phyloP scores from a whole-genome alignment of 2,113 vertebrate genomes.

The Anguilla rostrata region DNA sequence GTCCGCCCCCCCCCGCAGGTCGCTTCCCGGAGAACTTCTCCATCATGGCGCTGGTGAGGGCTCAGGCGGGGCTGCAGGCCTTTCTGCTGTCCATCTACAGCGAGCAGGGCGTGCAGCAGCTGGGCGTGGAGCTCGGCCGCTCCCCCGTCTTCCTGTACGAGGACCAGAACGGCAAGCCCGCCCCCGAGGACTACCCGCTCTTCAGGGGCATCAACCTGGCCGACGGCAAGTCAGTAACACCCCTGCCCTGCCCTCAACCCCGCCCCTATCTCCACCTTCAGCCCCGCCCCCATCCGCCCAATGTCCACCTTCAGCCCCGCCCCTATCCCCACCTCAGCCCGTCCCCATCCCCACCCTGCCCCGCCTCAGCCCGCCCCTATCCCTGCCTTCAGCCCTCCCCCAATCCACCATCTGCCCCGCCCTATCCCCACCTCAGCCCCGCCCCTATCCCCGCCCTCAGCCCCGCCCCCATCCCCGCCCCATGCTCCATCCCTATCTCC shows the following conservation, averaged over 20 bases:
- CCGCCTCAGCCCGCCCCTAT: too few species aligned
- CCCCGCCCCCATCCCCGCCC: too few species aligned
- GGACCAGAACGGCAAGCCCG: conserved; percentile 81
- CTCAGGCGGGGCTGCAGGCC: conserved; percentile 77
- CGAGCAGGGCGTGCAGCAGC: conserved; percentile 80
- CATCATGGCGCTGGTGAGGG: conserved; percentile 80
- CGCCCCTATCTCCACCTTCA: too few species aligned
- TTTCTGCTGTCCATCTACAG: conserved; percentile 87
- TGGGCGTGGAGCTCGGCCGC: conserved; percentile 82
- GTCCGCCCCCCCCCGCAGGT: conserved; percentile 57
- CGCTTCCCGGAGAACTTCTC: conserved; percentile 89
- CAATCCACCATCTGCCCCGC: too few species aligned
- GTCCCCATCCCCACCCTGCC: too few species aligned
- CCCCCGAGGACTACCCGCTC: conserved; percentile 79
- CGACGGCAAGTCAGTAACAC: conserved; percentile 90
- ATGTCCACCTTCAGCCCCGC: conserved; percentile 31
- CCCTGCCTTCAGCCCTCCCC: too few species aligned
- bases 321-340: too few species aligned
- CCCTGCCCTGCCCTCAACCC: conserved; percentile 32
- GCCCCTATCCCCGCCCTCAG: too few species aligned
- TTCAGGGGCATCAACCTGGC: conserved; percentile 84
- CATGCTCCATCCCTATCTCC: too few species aligned
- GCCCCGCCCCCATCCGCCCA: too few species aligned
- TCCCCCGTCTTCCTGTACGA: conserved; percentile 86
- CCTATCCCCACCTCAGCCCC: too few species aligned